Conservation (phyloP, 2,888 invertebrate species). For the Cerastis leucographa region DNA sequence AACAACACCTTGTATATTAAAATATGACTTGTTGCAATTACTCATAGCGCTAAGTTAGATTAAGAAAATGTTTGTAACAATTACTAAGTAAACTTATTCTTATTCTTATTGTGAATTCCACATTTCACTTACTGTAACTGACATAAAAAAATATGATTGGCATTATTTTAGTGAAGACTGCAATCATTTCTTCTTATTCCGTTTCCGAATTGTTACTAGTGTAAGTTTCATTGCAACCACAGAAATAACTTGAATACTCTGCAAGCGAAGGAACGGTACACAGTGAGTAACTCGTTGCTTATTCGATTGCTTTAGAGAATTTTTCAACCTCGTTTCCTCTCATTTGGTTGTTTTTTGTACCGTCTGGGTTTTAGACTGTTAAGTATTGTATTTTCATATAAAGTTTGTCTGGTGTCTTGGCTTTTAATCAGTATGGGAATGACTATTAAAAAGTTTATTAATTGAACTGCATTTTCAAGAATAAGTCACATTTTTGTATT, state of each 20-base stretch:
- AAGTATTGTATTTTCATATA: background rate
- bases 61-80: too few species aligned
- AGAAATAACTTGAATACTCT: slow-evolving; percentile 26
- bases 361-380: slow-evolving; percentile 10
- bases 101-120: background rate
- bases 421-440: background rate
- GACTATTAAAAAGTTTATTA: background rate
- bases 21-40: too few species aligned
- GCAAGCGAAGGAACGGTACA: slow-evolving; percentile 47
- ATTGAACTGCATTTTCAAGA: too few species aligned
- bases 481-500: too few species aligned
- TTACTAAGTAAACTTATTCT: too few species aligned
- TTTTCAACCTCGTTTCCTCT: slow-evolving; percentile 42
- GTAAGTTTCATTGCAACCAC: background rate
- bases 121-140: background rate
- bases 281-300: slow-evolving; percentile 32
- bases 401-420: background rate
- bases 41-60: too few species aligned
- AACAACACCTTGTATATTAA: too few species aligned
- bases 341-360: slow-evolving; percentile 28
- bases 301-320: slow-evolving; percentile 51
- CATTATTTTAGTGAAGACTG: background rate
- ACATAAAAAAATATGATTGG: background rate
- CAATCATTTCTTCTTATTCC: too few species aligned
- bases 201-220: background rate